These are phyloP conservation scores for Lasioglossum baleicum DNA, from an alignment of 1,140 invertebrate species.

Conservation along the genomic window DNA sequence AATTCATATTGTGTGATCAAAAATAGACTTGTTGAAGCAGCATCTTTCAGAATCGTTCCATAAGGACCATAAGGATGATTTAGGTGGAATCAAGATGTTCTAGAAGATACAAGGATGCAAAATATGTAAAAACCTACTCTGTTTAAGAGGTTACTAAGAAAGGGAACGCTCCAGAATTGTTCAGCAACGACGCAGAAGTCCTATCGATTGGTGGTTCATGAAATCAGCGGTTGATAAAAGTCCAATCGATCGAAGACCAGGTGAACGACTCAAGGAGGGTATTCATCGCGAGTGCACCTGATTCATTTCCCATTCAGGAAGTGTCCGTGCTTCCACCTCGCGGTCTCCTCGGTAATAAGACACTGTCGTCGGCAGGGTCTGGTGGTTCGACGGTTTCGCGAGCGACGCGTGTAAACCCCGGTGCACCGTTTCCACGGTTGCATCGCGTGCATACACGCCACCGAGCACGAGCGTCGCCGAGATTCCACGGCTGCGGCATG, in stretches of 20 bases:
- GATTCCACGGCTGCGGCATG: slow-evolving; percentile 26
- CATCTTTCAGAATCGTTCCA: no score
- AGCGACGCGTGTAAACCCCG: slow-evolving; percentile 9
- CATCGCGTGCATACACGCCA: slow-evolving; percentile 35
- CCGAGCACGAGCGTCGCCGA: not conserved
- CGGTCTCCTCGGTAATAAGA: not conserved
- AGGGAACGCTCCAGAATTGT: no score
- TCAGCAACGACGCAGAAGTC: no score
- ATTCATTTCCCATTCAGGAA: not conserved
- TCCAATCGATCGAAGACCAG: not conserved
- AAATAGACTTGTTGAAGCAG: no score
- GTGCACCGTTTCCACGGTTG: not conserved
- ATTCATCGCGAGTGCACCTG: not conserved
- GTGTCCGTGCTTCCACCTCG: not conserved
- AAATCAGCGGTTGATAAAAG: no score
- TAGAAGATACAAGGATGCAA: no score
- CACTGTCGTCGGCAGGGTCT: not conserved
- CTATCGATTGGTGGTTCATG: no score
- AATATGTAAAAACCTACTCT: no score
- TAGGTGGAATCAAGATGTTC: no score
- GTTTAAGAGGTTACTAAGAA: no score
- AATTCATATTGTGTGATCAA: no score
- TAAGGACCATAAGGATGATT: no score
- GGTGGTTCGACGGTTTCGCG: not conserved
- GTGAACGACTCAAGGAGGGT: slow-evolving; percentile 1